Base-by-base conservation (phyloP, 37 sponge, comb jelly and placozoan species). In the Beroe ovata region DNA sequence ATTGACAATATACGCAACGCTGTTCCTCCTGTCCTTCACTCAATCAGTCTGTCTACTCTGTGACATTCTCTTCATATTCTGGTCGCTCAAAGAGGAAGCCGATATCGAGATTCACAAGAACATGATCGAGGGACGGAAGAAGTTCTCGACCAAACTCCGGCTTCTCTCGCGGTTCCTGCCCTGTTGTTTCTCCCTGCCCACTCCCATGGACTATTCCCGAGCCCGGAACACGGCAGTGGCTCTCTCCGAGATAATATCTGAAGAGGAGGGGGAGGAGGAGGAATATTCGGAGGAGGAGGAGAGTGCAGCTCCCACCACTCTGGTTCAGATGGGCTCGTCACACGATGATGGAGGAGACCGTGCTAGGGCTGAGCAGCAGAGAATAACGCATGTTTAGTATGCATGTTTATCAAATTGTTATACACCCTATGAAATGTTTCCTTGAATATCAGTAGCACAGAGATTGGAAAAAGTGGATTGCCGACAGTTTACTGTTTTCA, bases 31-130 rank as follows among this genome's bases (percentile, higher is more conserved):
- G 3, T 77, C 84, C 47, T 33, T 77, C 28, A 77, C 84, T 8
- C 84, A 77, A 20, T 36, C 84, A 6, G 54, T 77, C 41, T 77
- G 84, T 19, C 84, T 77, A 1, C 42, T 77, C 47, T 77, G 84
- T 40, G 84, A 77, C 54, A 77, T 77, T n/a, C 84, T 77, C 84
- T 77, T 77, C 54, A 77, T 77, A 25, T 77, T 77, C 84, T 77
- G 84, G 84, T 77, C 84, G 25, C 84, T 77, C 54, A 77, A 77
- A 20, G 84, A 77, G 84, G 84, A 77, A 54, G 84, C 38, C 4
- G 84, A 77, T 25, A 77, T 77, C 18, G 84, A 77, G 84, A 42
- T 39, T 23, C 84, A 77, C 54, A 33, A 77, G 11, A 77, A 33
- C 8, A 35, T 21, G 8, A 0, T 11, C 26, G n/a, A 42, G 28